These are phyloP conservation scores for Drosophila lutescens DNA, from an alignment of 2,888 invertebrate genomes.

Conservation along the genomic window DNA sequence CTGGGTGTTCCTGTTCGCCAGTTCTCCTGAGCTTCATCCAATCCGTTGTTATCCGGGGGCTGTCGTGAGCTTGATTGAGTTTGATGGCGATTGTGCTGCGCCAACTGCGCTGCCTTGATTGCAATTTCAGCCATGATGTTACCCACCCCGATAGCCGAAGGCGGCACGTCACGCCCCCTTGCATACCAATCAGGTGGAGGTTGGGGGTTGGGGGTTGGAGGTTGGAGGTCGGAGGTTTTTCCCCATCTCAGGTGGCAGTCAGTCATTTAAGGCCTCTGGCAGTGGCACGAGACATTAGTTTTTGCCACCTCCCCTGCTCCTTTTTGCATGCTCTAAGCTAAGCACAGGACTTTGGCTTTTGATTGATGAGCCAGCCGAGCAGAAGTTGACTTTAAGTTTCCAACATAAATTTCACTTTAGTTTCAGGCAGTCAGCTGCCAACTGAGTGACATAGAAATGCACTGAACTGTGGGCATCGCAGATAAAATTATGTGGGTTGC, in stretches of 20 bases:
- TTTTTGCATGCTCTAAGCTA: slow-evolving; percentile 9
- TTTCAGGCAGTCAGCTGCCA: slow-evolving; percentile 26
- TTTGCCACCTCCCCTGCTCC: slow-evolving; percentile 11
- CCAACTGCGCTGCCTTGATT: slow-evolving; percentile 66
- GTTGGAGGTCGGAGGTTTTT: not conserved
- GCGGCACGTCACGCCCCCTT: slow-evolving; percentile 33
- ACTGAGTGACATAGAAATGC: slow-evolving; percentile 48
- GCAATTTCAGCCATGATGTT: slow-evolving; percentile 61
- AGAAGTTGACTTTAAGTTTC: slow-evolving; percentile 55
- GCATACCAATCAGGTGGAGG: slow-evolving; percentile 70
- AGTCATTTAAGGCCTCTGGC: slow-evolving; percentile 59
- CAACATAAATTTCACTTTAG: slow-evolving; percentile 40
- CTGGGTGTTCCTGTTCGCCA: slow-evolving; percentile 2
- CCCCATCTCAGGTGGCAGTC: slow-evolving; percentile 44
- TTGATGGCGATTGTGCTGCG: slow-evolving; percentile 80
- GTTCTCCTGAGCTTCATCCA: slow-evolving; percentile 29
- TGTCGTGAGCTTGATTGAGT: slow-evolving; percentile 74
- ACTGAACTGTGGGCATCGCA: slow-evolving; percentile 48
- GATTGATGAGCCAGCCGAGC: slow-evolving; percentile 60
- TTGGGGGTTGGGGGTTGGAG: not conserved
- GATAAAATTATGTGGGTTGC: slow-evolving; percentile 53
- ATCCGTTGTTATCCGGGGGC: slow-evolving; percentile 49
- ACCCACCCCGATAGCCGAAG: slow-evolving; percentile 17
- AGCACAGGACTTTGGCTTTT: slow-evolving; percentile 45
- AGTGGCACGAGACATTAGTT: slow-evolving; percentile 60